Evolutionary conservation across 1,140 invertebrate species (phyloP).

Genomic region (Cydia pomonella): DNA sequence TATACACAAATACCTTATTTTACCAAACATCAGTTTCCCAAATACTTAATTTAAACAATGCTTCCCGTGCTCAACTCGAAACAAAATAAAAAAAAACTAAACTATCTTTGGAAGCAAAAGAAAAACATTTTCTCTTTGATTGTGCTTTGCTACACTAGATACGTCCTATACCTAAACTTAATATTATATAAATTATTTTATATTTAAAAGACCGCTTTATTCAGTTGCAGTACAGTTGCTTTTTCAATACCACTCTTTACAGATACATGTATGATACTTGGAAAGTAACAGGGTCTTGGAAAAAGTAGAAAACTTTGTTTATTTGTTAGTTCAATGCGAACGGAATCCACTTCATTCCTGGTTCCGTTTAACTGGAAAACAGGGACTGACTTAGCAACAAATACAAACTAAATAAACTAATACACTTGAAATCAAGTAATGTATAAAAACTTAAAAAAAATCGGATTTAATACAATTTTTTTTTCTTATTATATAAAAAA

Average conservation of each 20-base stretch:
- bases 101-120: not conserved
- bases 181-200: not conserved
- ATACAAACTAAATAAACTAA: not conserved
- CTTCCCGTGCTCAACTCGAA: no score
- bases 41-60: no score
- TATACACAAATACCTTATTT: no score
- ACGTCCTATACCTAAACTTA: not conserved
- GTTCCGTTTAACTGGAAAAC: slow-evolving; percentile 1
- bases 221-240: not conserved
- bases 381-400: not conserved
- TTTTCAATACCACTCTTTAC: not conserved
- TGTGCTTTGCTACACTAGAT: not conserved
- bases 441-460: no score
- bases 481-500: no score
- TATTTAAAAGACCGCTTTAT: not conserved
- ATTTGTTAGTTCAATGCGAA: slow-evolving; percentile 10
- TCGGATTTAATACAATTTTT: no score
- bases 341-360: slow-evolving; percentile 9
- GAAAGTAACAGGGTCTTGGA: not conserved
- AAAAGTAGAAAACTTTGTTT: not conserved
- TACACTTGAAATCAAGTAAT: no score
- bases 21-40: no score
- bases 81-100: no score
- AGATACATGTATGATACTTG: not conserved
- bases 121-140: slow-evolving; percentile 1